Evolutionary conservation across 2,797 vertebrate genomes (phyloP).

Genomic region (Premnoplex brunnescens): DNA sequence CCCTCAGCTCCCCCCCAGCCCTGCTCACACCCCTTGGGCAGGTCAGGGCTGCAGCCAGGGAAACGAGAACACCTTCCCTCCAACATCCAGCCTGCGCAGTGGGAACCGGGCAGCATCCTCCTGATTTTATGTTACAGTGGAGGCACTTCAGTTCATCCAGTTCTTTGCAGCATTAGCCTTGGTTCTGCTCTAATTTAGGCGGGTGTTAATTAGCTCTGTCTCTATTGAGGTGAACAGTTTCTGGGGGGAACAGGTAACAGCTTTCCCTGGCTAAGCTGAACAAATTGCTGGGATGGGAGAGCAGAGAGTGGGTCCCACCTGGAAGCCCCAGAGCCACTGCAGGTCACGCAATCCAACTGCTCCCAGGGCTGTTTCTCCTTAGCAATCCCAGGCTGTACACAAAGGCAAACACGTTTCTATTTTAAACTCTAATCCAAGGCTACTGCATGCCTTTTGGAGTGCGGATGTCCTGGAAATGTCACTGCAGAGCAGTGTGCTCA

Average conservation of each 20-base stretch:
- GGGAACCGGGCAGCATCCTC: not conserved
- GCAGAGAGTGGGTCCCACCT: not conserved
- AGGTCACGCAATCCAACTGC: not conserved
- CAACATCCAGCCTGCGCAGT: not conserved
- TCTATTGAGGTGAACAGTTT: accelerated
- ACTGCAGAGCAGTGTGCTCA: slow-evolving; percentile 34
- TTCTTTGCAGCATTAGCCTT: not conserved
- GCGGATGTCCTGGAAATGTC: slow-evolving; percentile 68
- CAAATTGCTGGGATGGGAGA: not conserved
- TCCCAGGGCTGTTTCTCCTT: not conserved
- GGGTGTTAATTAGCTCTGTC: not conserved
- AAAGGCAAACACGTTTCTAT: slow-evolving; percentile 19
- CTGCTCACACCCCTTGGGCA: accelerated
- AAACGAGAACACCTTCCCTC: accelerated
- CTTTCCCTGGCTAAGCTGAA: not conserved
- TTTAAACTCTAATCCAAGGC: slow-evolving; percentile 39
- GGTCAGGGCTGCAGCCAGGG: not conserved
- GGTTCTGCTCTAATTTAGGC: not conserved
- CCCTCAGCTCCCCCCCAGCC: not conserved
- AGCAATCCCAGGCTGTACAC: not conserved
- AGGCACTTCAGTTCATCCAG: accelerated
- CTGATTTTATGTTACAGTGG: accelerated
- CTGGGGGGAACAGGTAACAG: not conserved
- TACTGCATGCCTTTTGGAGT: slow-evolving; percentile 26
- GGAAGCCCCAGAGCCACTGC: not conserved